phyloP scores from a whole-genome alignment of 2,113 vertebrate genomes.

The Danionella cerebrum region DNA sequence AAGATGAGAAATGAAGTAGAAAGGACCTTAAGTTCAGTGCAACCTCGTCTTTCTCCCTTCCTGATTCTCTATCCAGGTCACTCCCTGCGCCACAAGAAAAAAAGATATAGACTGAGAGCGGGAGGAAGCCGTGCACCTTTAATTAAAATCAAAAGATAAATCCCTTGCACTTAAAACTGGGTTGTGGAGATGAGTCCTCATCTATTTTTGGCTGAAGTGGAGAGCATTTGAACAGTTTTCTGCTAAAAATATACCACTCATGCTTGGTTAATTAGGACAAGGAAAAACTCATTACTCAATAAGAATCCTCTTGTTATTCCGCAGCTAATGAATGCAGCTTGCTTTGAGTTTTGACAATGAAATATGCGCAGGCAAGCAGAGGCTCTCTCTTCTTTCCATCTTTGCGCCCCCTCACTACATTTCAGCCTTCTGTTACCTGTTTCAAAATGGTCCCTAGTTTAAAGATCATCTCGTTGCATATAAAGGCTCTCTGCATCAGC shows the following conservation, averaged over 20 bases:
- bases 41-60: conserved; percentile 29
- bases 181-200: conserved; percentile 62
- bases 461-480: conserved; percentile 34
- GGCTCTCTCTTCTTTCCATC: background rate
- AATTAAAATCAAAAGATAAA: conserved; percentile 79
- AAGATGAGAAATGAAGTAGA: conserved; percentile 10
- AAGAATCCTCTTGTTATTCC: conserved; percentile 64
- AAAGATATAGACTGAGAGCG: background rate
- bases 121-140: conserved; percentile 51
- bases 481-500: background rate
- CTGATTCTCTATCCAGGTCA: conserved; percentile 39
- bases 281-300: conserved; percentile 76
- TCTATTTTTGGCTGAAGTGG: conserved; percentile 62
- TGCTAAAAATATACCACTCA: conserved; percentile 64
- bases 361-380: conserved; percentile 55
- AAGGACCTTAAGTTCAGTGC: background rate
- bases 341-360: conserved; percentile 63
- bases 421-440: background rate
- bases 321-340: conserved; percentile 67
- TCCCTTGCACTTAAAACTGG: conserved; percentile 65
- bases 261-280: conserved; percentile 74
- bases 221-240: conserved; percentile 60
- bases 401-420: background rate
- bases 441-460: background rate
- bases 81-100: background rate